phyloP scores from a whole-genome alignment of 2,797 vertebrate species.

The Pteronotus mesoamericanus region DNA sequence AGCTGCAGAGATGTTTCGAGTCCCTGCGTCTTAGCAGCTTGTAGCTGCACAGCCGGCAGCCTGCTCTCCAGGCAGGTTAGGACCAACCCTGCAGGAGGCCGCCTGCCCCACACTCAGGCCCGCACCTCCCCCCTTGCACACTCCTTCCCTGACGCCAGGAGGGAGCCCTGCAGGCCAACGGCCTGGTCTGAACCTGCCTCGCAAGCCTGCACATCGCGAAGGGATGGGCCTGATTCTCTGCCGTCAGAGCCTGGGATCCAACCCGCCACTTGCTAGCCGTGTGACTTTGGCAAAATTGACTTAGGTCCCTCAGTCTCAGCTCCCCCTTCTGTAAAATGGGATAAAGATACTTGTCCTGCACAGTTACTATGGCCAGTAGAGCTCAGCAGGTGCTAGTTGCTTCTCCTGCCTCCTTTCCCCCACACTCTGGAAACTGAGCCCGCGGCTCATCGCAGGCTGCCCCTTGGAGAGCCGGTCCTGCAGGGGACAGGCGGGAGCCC shows the following conservation, averaged over 20 bases:
- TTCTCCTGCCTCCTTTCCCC: not conserved
- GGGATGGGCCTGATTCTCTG: not conserved
- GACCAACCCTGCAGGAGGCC: not conserved
- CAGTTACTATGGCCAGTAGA: not conserved
- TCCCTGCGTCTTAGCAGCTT: not conserved
- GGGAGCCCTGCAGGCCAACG: rapidly evolving
- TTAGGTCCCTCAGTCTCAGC: not conserved
- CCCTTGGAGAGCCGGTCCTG: too few species aligned
- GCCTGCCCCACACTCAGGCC: rapidly evolving
- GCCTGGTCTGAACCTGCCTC: not conserved
- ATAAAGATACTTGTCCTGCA: not conserved
- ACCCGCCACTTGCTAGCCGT: not conserved
- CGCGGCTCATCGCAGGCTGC: not conserved
- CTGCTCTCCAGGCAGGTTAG: not conserved
- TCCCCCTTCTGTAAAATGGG: not conserved
- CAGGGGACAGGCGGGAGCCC: not conserved
- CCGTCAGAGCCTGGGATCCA: not conserved
- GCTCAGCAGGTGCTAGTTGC: not conserved
- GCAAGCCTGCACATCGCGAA: not conserved
- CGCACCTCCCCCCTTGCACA: rapidly evolving
- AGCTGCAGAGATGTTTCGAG: not conserved
- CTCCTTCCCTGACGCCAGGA: not conserved
- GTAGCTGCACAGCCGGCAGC: not conserved
- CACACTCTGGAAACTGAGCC: not conserved
- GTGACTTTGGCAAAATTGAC: not conserved